A percentile compares a stretch with the other conserved stretches of the same genome.
Conservation (phyloP, 2,113 vertebrate genomes). For the Meriones unguiculatus region DNA sequence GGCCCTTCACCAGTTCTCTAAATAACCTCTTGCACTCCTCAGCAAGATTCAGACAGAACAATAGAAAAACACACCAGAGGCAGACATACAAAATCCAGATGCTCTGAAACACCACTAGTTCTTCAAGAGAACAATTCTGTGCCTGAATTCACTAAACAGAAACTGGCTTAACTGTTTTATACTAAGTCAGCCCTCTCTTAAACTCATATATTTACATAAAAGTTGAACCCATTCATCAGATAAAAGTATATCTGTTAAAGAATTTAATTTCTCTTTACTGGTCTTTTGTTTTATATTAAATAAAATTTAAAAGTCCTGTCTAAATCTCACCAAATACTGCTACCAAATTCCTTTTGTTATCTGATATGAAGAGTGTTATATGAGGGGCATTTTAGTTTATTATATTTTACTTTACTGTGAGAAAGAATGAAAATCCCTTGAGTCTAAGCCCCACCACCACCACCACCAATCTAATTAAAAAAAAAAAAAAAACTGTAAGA, state of each 20-base stretch:
- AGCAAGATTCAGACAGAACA: conserved; percentile 44
- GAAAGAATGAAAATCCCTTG: conserved; percentile 43
- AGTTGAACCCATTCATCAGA: conserved; percentile 29
- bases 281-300: conserved; percentile 59
- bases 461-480: conserved; percentile 29
- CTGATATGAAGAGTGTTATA: conserved; percentile 52
- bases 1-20: neutral
- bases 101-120: conserved; percentile 38
- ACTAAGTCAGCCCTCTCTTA: conserved; percentile 40
- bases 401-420: conserved; percentile 53
- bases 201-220: conserved; percentile 47
- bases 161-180: conserved; percentile 56
- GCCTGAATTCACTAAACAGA: conserved; percentile 62
- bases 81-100: conserved; percentile 2
- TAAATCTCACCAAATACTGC: conserved; percentile 32
- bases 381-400: conserved; percentile 50
- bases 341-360: conserved; percentile 59
- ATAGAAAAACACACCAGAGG: neutral
- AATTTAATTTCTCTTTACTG: conserved; percentile 63
- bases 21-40: neutral
- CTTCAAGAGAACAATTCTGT: conserved; percentile 1
- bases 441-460: conserved; percentile 46
- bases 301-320: conserved; percentile 42
- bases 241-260: conserved; percentile 32
- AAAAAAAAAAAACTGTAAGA: conserved; percentile 39